Conservation (phyloP, 2,113 vertebrate species). For the Oncorhynchus nerka region DNA sequence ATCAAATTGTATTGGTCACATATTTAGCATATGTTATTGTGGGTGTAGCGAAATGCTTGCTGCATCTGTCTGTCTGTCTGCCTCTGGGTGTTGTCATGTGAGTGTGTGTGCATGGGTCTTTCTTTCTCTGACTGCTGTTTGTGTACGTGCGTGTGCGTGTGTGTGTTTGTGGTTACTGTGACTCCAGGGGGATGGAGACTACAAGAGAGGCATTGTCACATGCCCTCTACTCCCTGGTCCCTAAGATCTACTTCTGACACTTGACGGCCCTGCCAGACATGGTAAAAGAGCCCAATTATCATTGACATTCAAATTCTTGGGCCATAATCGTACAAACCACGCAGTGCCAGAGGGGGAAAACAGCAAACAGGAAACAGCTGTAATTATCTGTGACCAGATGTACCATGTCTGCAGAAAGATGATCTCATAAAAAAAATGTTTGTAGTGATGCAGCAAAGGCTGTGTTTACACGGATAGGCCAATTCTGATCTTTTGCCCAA, state of each 20-base stretch:
- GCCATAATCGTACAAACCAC: background rate
- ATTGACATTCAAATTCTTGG: constrained; percentile 8
- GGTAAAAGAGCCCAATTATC: background rate
- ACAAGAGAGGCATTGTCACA: background rate
- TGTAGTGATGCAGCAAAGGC: background rate
- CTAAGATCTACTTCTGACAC: background rate
- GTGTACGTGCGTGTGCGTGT: background rate
- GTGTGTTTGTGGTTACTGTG: background rate
- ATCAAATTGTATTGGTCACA: too few relatives aligned
- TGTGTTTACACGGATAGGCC: too few relatives aligned
- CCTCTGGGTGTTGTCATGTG: background rate
- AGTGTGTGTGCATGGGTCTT: background rate
- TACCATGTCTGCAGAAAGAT: background rate
- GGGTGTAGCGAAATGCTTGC: too few relatives aligned
- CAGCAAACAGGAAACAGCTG: constrained; percentile 27
- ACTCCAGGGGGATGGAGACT: constrained; percentile 2
- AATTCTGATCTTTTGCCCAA: too few relatives aligned
- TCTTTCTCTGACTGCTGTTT: background rate
- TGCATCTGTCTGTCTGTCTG: too few relatives aligned
- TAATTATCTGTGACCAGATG: constrained; percentile 11
- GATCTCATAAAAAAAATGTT: background rate
- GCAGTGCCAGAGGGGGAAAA: background rate
- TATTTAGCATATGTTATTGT: too few relatives aligned
- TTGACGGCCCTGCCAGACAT: background rate
- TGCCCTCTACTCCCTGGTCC: background rate